A percentile compares a stretch with the other conserved stretches of the same genome.
These are phyloP conservation scores for Danaus melanippus DNA, from an alignment of 1,140 invertebrate genomes.

Conservation along the genomic window DNA sequence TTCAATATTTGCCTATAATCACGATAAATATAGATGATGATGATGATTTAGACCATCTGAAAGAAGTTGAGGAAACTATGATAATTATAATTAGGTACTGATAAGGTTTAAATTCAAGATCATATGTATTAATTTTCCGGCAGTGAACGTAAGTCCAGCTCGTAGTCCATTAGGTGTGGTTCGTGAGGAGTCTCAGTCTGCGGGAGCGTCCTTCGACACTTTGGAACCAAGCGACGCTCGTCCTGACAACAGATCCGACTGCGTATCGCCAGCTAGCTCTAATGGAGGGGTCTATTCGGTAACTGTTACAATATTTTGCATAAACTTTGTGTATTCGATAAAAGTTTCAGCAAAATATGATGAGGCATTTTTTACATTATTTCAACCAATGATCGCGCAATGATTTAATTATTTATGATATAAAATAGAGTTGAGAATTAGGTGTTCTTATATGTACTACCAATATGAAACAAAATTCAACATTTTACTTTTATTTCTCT, in stretches of 20 bases:
- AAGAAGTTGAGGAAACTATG: too few species aligned
- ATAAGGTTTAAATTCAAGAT: too few species aligned
- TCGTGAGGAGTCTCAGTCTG: slow-evolving; percentile 63
- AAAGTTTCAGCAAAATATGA: not conserved
- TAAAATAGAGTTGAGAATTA: too few species aligned
- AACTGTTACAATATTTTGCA: slow-evolving; percentile 42
- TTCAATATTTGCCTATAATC: too few species aligned
- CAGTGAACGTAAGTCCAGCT: slow-evolving; percentile 59
- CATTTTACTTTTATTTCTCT: too few species aligned
- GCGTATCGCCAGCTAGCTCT: slow-evolving; percentile 85
- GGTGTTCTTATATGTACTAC: too few species aligned
- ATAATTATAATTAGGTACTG: not conserved
- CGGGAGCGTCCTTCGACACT: slow-evolving; percentile 63
- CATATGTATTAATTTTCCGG: too few species aligned
- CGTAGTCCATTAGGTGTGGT: slow-evolving; percentile 63
- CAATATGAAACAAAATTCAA: too few species aligned
- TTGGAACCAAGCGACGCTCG: slow-evolving; percentile 55
- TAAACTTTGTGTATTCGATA: not conserved
- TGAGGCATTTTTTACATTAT: not conserved
- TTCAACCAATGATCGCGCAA: too few species aligned
- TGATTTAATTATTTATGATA: too few species aligned
- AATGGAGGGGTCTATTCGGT: slow-evolving; percentile 91
- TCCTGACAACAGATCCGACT: slow-evolving; percentile 64
- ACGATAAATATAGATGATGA: too few species aligned
- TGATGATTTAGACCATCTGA: too few species aligned